Conservation (phyloP, 2,113 vertebrate species). For the Xiphorhynchus elegans region DNA sequence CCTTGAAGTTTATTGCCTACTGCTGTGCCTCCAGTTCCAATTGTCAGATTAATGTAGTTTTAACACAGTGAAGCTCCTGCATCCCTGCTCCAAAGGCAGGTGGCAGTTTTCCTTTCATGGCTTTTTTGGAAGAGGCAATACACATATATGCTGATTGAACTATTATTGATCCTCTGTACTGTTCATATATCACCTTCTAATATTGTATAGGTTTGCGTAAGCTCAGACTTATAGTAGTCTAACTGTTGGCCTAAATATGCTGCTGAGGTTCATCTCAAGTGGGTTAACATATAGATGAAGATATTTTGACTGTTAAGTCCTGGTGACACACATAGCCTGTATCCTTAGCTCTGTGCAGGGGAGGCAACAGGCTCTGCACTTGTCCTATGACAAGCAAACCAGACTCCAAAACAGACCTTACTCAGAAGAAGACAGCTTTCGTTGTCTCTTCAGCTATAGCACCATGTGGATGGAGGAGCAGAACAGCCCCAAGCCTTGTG, state of each 20-base stretch:
- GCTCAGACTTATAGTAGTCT: not conserved
- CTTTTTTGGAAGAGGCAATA: not conserved
- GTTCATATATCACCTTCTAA: not conserved
- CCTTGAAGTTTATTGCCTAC: slow-evolving; percentile 12
- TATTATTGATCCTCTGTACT: not conserved
- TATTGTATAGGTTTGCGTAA: not conserved
- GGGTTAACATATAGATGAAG: not conserved
- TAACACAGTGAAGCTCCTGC: not conserved
- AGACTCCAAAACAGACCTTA: not conserved
- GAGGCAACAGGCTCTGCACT: not conserved
- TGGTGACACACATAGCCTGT: not conserved
- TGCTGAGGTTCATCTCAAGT: not conserved
- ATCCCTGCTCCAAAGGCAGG: not conserved
- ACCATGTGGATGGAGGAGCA: not conserved
- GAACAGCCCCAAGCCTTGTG: not conserved
- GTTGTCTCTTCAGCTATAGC: not conserved
- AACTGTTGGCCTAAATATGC: not conserved
- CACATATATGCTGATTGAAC: not conserved
- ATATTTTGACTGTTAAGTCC: not conserved
- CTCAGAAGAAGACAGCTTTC: not conserved
- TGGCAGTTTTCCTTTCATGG: not conserved
- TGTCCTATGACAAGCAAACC: not conserved
- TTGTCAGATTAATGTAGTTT: not conserved
- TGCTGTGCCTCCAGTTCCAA: not conserved
- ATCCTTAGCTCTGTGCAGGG: not conserved